A percentile compares a stretch with the other conserved stretches of the same genome.
These are phyloP conservation scores for Agrochola macilenta DNA, from an alignment of 2,888 invertebrate genomes.

Conservation along the genomic window DNA sequence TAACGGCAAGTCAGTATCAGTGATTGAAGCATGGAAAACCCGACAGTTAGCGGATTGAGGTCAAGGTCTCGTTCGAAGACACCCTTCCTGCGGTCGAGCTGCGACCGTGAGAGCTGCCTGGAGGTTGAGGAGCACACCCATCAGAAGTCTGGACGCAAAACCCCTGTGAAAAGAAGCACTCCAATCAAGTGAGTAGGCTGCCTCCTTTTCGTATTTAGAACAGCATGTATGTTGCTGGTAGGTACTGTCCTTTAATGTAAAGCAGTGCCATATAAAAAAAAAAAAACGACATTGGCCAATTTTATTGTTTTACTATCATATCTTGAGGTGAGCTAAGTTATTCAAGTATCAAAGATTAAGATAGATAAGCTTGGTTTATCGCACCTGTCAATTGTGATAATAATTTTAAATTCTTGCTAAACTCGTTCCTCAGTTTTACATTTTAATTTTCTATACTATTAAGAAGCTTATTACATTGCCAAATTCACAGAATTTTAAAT, in stretches of 20 bases:
- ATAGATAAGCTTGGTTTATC: slow-evolving; percentile 44
- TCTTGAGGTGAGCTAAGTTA: slow-evolving; percentile 3
- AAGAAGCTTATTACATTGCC: background rate
- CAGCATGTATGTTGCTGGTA: background rate
- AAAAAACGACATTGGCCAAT: background rate
- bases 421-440: background rate
- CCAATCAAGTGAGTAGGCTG: slow-evolving; percentile 87
- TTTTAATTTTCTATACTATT: background rate
- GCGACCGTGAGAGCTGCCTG: slow-evolving; percentile 90
- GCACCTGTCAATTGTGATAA: slow-evolving; percentile 20
- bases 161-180: slow-evolving; percentile 86
- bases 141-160: slow-evolving; percentile 87
- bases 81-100: slow-evolving; percentile 91
- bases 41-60: slow-evolving; percentile 90
- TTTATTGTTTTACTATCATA: slow-evolving; percentile 1
- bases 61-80: slow-evolving; percentile 93
- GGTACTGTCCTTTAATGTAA: background rate
- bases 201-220: background rate
- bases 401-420: background rate
- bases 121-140: slow-evolving; percentile 89
- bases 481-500: slow-evolving; percentile 11
- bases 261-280: background rate
- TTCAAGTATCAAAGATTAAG: slow-evolving; percentile 31
- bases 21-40: slow-evolving; percentile 82
- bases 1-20: slow-evolving; percentile 57